These are phyloP conservation scores for rabbit (Oryctolagus cuniculus) DNA, from an alignment of 2,113 vertebrate genomes.

Conservation along the genomic window DNA sequence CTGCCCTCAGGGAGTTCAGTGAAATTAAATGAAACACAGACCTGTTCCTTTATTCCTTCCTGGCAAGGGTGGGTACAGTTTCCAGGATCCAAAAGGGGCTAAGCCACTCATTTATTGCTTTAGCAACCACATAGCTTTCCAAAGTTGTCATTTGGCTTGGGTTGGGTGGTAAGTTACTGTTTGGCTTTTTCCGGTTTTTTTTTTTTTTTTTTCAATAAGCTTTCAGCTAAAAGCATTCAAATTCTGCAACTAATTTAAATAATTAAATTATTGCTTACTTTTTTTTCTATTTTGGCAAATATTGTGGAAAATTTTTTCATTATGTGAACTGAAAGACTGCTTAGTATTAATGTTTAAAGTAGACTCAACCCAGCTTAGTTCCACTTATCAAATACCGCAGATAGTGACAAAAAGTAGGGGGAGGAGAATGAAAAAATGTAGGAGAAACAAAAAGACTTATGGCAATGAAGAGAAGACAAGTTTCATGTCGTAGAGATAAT, in stretches of 20 bases:
- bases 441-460: background rate
- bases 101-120: slow-evolving; percentile 67
- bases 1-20: slow-evolving; percentile 51
- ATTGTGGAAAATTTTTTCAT: slow-evolving; percentile 61
- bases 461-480: background rate
- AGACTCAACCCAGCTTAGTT: slow-evolving; percentile 40
- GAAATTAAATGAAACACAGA: slow-evolving; percentile 33
- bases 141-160: slow-evolving; percentile 62
- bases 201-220: background rate
- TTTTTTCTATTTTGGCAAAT: slow-evolving; percentile 64
- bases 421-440: background rate
- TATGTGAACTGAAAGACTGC: slow-evolving; percentile 51
- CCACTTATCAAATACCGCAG: slow-evolving; percentile 54
- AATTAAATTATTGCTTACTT: slow-evolving; percentile 73
- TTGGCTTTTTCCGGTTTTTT: background rate
- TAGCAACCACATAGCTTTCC: slow-evolving; percentile 54
- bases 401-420: background rate
- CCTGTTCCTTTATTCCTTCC: slow-evolving; percentile 42
- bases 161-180: slow-evolving; percentile 55
- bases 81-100: slow-evolving; percentile 43
- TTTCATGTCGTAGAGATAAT: background rate
- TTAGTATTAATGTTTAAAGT: slow-evolving; percentile 69
- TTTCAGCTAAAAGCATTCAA: slow-evolving; percentile 48
- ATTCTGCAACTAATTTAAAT: slow-evolving; percentile 74
- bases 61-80: slow-evolving; percentile 30